Percentiles rank a stretch among this genome's conserved stretches.
Conservation (phyloP, 2,113 vertebrate species). For the Dasyprocta punctata region DNA sequence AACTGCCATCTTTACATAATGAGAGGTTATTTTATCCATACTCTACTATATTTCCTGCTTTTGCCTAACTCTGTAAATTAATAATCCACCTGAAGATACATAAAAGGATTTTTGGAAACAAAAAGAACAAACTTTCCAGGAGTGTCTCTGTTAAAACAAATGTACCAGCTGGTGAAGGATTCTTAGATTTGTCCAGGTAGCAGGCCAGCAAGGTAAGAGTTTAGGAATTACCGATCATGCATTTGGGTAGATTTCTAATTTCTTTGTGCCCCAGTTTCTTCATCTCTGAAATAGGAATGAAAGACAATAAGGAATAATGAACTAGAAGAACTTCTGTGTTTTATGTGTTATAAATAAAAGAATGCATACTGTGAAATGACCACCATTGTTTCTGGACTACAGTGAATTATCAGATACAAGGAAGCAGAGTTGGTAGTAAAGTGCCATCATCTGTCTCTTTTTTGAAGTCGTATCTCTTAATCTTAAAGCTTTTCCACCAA, state of each 20-base stretch:
- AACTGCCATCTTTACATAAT: not conserved
- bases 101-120: constrained; percentile 11
- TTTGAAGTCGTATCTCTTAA: not conserved
- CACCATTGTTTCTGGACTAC: not conserved
- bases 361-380: not conserved
- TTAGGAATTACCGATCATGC: not conserved
- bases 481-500: not conserved
- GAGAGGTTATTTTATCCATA: not conserved
- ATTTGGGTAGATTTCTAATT: not conserved
- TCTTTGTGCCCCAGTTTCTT: constrained; percentile 22
- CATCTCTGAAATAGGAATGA: not conserved
- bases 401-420: not conserved
- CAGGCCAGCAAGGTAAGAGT: not conserved
- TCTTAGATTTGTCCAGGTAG: not conserved
- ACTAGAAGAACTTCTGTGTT: not conserved
- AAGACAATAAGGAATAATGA: not conserved
- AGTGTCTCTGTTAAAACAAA: not conserved
- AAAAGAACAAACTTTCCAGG: not conserved
- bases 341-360: not conserved
- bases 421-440: not conserved
- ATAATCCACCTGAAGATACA: not conserved
- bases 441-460: not conserved
- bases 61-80: not conserved
- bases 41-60: not conserved
- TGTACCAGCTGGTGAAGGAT: not conserved